Base-by-base conservation (phyloP, 2,888 invertebrate genomes). In the Sepioteuthis lessoniana region DNA sequence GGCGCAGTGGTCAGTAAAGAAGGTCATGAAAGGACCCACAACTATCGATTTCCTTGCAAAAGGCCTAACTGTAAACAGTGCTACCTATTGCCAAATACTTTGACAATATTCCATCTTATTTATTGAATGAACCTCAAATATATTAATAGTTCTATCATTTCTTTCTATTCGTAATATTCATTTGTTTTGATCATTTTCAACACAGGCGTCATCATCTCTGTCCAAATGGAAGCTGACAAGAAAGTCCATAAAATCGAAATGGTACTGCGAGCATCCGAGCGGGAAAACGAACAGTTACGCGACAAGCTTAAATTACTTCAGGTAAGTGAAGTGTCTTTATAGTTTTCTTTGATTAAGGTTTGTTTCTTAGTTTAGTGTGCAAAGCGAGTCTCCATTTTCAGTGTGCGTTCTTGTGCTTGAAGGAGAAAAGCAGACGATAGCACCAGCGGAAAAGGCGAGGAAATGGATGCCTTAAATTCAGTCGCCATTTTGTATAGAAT, bases 221-320 rank as follows among this genome's bases (percentile, higher is more conserved):
- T 95, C 35, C 95, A 95, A 93, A 94, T 94, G 94, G 95, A 95
- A 76, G 95, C 95, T 25, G 95, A 95, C 94, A 95, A 95, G 93
- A 95, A 95, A 93, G 94, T 95, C 10, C 46, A 92, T 92, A 92
- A 47, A 92, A 47, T 92, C 5, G 92, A 92, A 16, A 21, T 47
- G 47, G 42, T 92, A 31, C 47, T 92, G 21, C 92, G 46, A 16
- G 92, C 46, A 10, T 28, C 46, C 19, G 92, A 92, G 92, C 42
- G 47, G 1, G 92, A 92, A 35, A 92, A 92, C 42, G 92, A 92
- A 35, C 47, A 92, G 31, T 92, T 92, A 46, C 92, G 47, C 31
- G 47, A 92, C 42, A n/a, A 92, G 47, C 35, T 92, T 31, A 28
- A 42, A 42, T 47, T 47, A 92, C 47, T 92, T n/a, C 42, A 92